Base-by-base conservation (phyloP, 2,888 invertebrate genomes). In the Pseudococcus longispinus region DNA sequence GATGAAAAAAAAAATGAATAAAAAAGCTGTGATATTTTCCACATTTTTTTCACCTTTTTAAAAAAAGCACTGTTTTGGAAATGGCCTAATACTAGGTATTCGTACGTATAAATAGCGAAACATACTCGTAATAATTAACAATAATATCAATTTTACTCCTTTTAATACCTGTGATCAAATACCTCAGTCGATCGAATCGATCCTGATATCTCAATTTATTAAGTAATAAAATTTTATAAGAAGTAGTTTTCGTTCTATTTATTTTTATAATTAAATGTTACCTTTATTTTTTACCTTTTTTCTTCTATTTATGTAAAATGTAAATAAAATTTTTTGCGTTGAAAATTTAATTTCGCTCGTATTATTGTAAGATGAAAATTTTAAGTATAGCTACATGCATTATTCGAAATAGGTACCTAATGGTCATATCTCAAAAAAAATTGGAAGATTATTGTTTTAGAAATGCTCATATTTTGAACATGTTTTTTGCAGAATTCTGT, bases 201-300 rank as follows among this genome's bases (percentile, higher is more conserved):
- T 74, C 42, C 42, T 80, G 77, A 80, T 80, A 80, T 80, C 37
- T 37, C 42, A 37, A 42, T 20, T 80, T 26, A 74, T 32, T 29
- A 32, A 32, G 9, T 15, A 23, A 9, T 60, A 11, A 23, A 60
- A 60, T 70, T 70, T 29, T 70, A 32, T 29, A 15, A 18, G 0
- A 5, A 29, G 0, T 13, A 70, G 4, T 15, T 70, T 29, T 37
- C 37, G 37, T 8, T 29, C 18, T 70, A 29, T 70, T 70, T 80
- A 37, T 77, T 77, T 77, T 77, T 77, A 77, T 37, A 42, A 42
- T 42, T 42, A 80, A 80, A 80, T 42, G 77, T 80, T 80, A 80
- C 77, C 77, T 80, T 74, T 42, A 80, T 4, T 80, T 37, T 74
- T 60, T 23, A 60, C 60, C n/a, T 42, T 80, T 80, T 20, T 80